Percentiles rank a stretch among this genome's conserved stretches.
phyloP scores from a whole-genome alignment of 23 tunicate species.

The Halocynthia roretzi region DNA sequence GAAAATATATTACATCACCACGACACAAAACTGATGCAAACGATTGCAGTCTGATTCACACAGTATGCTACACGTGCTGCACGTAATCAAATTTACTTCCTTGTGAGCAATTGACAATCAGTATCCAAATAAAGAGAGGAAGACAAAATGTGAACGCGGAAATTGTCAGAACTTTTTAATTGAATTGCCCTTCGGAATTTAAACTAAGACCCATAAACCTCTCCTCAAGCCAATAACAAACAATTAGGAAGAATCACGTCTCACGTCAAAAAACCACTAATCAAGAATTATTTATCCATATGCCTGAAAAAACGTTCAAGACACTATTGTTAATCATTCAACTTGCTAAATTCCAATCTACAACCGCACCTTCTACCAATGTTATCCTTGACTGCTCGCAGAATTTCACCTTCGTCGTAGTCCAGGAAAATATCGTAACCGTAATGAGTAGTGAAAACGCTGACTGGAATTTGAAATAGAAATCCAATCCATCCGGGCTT shows the following conservation, averaged over 20 bases:
- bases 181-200: no score
- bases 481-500: not conserved
- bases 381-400: conserved; percentile 28
- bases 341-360: not conserved
- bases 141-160: no score
- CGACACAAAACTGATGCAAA: no score
- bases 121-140: no score
- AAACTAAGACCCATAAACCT: no score
- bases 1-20: no score
- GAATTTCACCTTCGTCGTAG: conserved; percentile 35
- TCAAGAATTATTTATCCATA: not conserved
- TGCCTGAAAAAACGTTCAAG: not conserved
- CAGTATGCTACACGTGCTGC: no score
- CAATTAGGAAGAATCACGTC: not conserved
- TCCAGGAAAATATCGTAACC: conserved; percentile 35
- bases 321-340: not conserved
- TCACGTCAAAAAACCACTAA: not conserved
- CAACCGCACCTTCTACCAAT: not conserved
- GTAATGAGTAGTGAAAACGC: conserved; percentile 19
- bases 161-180: no score
- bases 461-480: conserved; percentile 31
- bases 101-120: no score
- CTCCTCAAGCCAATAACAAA: no score
- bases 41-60: no score
- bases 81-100: no score